These are phyloP conservation scores for Lycocerus yunnanus DNA, from an alignment of 2,888 invertebrate genomes.

Conservation along the genomic window DNA sequence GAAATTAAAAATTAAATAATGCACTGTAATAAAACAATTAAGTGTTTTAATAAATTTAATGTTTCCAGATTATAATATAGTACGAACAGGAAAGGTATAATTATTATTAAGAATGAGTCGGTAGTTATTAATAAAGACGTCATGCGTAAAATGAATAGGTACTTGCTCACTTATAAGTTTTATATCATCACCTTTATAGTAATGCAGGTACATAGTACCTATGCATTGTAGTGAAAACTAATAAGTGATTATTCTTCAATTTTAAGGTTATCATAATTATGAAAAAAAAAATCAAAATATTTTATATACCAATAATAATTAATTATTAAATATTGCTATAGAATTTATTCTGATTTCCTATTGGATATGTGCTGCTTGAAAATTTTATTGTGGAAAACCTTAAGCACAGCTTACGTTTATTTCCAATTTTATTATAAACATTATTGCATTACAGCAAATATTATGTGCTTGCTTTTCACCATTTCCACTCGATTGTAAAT, in stretches of 20 bases:
- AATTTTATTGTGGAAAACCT: neutral
- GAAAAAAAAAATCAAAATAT: neutral
- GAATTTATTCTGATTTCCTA: too few species aligned
- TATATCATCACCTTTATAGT: neutral
- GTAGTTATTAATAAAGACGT: neutral
- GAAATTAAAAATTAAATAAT: neutral
- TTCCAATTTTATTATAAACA: neutral
- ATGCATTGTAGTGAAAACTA: neutral
- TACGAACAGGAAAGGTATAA: neutral
- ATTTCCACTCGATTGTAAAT: neutral
- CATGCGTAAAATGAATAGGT: neutral
- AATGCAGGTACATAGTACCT: neutral
- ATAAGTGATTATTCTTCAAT: neutral
- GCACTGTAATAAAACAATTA: neutral
- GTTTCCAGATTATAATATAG: neutral
- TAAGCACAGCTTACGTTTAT: neutral
- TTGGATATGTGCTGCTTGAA: too few species aligned
- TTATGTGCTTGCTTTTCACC: neutral
- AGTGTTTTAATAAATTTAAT: neutral
- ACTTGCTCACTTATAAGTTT: neutral
- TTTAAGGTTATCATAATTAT: neutral
- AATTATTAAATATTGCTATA: too few species aligned
- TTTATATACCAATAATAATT: neutral
- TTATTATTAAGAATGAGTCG: neutral
- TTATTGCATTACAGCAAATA: neutral